Base-by-base conservation (phyloP, 1,140 invertebrate genomes). In the Hirudo medicinalis region DNA sequence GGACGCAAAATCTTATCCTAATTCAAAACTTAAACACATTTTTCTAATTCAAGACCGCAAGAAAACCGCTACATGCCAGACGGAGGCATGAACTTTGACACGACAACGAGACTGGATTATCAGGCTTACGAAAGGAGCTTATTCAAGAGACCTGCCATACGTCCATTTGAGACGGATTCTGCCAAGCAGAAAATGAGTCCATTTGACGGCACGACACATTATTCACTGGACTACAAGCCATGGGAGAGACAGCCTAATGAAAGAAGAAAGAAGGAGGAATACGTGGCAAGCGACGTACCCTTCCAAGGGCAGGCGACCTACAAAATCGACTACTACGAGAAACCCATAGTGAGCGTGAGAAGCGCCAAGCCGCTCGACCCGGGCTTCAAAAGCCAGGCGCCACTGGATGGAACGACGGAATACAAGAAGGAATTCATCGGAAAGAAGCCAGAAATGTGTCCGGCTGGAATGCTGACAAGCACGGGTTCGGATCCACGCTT, bases 281-380 rank as follows among this genome's bases (percentile, higher is more conserved):
- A 82, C 72, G 71, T 76, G 25, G 78, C 79, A 69, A 78, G 75
- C 43, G 76, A 74, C 66, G 78, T 76, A 19, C 80, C 80, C 71
- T 83, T 83, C 73, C 79, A 83, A 70, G 81, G 80, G 49, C 75
- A 75, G 25, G 77, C 79, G 4, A 82, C 79, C 40, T 77, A 81
- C 72, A 78, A 79, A 70, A 77, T 78, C 68, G 79, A 81, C 72
- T 82, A 75, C 71, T 76, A 79, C 66, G 74, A 72, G 15, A 76
- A 81, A 27, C 73, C 74, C 9, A 60, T 75, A 0, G 72, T 73
- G 3, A 74, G 73, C 0, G 67, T 74, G 0, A 71, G 72, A 43
- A 78, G 77, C 73, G 79, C 76, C 73, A 79, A 78, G 72, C 81
- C 80, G 63, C 76, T 75, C 55, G 73, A 76, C 20, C 60, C 72